Conservation (phyloP, 2,888 invertebrate genomes). For the Eupsilia transversa region DNA sequence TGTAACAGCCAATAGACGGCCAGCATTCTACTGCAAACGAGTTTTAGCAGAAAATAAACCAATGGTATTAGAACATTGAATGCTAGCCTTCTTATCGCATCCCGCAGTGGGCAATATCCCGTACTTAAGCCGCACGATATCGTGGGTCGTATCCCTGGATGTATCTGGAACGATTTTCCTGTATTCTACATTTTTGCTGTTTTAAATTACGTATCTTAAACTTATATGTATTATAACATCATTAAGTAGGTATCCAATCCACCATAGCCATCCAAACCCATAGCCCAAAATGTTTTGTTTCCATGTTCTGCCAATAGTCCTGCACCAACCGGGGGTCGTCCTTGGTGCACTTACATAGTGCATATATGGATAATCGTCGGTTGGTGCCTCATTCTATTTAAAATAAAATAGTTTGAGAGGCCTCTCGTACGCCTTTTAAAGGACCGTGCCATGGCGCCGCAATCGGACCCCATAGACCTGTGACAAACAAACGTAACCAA, state of each 20-base stretch:
- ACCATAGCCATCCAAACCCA: not conserved
- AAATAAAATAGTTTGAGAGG: no score
- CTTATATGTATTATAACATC: no score
- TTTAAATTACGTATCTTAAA: not conserved
- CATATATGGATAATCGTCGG: not conserved
- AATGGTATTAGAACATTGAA: slow-evolving; percentile 4
- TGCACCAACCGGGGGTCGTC: not conserved
- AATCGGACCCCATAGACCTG: no score
- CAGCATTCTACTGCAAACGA: slow-evolving; percentile 17
- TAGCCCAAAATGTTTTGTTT: not conserved
- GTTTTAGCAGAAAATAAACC: slow-evolving; percentile 22
- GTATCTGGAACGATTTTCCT: not conserved
- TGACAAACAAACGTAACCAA: not conserved
- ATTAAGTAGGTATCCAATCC: not conserved
- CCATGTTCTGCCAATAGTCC: not conserved
- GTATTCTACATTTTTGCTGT: slow-evolving; percentile 10
- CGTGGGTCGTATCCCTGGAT: slow-evolving; percentile 12
- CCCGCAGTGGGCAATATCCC: slow-evolving; percentile 20
- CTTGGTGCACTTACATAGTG: not conserved
- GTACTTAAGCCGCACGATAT: slow-evolving; percentile 17
- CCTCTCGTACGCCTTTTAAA: not conserved
- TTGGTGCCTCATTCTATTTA: not conserved
- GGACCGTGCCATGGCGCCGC: no score
- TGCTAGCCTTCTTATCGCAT: slow-evolving; percentile 30
- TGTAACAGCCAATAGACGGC: slow-evolving; percentile 26